Conservation (phyloP, 2,888 invertebrate species). For the Sthenelais limicola region DNA sequence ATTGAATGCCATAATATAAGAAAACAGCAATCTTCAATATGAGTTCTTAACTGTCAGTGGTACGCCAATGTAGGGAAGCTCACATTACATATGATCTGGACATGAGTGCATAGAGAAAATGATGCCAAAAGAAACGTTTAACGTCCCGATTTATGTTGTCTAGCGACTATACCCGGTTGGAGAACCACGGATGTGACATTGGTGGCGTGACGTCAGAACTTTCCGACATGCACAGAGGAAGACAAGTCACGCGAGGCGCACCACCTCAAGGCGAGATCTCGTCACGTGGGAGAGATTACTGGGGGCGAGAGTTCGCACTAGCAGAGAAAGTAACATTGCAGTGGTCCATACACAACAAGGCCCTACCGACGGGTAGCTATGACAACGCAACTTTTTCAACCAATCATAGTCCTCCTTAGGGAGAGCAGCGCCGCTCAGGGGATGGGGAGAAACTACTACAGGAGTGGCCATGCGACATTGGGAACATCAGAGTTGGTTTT, state of each 20-base stretch:
- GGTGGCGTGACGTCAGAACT: slow-evolving; percentile 34
- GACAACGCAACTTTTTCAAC: slow-evolving; percentile 28
- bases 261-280: slow-evolving; percentile 16
- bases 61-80: no score
- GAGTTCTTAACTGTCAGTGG: no score
- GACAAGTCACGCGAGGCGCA: slow-evolving; percentile 26
- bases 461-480: no score
- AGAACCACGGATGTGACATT: slow-evolving; percentile 28
- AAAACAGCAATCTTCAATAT: no score
- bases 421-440: slow-evolving; percentile 10
- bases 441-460: neutral
- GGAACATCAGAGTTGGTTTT: neutral
- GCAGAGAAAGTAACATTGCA: slow-evolving; percentile 1
- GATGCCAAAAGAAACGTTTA: no score
- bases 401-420: slow-evolving; percentile 20
- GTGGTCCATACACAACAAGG: slow-evolving; percentile 2
- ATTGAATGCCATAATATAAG: no score
- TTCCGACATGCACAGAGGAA: slow-evolving; percentile 24
- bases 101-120: no score
- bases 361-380: neutral
- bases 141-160: neutral
- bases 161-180: neutral
- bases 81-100: no score
- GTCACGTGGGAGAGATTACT: slow-evolving; percentile 32
- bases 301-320: neutral